These are phyloP conservation scores for Chloebia gouldiae DNA, from an alignment of 2,113 vertebrate species.

Conservation along the genomic window DNA sequence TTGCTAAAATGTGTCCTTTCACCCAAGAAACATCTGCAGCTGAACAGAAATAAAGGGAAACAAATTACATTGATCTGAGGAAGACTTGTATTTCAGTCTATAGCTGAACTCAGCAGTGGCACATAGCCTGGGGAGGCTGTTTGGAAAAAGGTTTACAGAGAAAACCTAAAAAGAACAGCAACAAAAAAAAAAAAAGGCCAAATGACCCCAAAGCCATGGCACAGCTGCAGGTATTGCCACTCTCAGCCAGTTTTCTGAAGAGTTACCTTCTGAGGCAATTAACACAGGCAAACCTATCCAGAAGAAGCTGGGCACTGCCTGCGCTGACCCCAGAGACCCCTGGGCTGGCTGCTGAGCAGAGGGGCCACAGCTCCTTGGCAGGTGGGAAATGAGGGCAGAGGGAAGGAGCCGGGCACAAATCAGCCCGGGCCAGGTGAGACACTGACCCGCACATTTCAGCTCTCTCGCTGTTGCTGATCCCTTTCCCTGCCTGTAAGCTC, in stretches of 20 bases:
- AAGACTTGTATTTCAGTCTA: background rate
- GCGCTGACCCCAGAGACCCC: background rate
- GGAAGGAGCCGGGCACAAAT: background rate
- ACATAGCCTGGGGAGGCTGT: background rate
- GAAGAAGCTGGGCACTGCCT: background rate
- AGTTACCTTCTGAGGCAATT: background rate
- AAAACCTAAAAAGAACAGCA: background rate
- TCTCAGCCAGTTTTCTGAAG: background rate
- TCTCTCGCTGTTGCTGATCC: background rate
- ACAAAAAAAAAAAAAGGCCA: background rate
- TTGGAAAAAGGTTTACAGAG: background rate
- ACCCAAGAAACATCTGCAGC: background rate
- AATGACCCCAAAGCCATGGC: background rate
- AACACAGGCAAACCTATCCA: background rate
- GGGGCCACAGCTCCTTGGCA: background rate
- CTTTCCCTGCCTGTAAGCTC: background rate
- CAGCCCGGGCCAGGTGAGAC: background rate
- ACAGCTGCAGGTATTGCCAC: background rate
- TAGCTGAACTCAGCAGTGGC: background rate
- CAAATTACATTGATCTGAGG: background rate
- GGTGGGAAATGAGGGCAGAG: background rate
- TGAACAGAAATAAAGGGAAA: slow-evolving; percentile 14
- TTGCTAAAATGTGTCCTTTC: slow-evolving; percentile 17
- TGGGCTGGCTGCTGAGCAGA: background rate
- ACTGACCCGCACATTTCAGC: background rate